Conservation (phyloP, 2,113 vertebrate genomes). For the Rhynchopsitta pachyrhyncha region DNA sequence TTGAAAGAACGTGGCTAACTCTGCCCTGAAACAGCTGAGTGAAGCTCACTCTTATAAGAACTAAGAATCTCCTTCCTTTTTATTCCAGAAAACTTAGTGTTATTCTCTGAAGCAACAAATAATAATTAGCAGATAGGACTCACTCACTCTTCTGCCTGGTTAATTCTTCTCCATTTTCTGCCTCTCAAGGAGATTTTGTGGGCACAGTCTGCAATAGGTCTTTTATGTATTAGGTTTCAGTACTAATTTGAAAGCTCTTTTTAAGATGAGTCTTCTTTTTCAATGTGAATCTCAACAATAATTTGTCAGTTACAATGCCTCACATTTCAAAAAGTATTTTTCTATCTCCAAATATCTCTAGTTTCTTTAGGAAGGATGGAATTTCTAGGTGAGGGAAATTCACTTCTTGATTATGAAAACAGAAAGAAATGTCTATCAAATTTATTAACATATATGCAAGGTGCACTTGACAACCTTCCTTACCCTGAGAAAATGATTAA, state of each 20-base stretch:
- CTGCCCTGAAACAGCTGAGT: not conserved
- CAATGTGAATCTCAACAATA: not conserved
- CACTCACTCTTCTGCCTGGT: not conserved
- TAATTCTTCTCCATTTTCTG: not conserved
- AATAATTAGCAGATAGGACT: not conserved
- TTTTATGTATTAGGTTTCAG: not conserved
- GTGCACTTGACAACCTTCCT: not conserved
- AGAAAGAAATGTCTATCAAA: constrained; percentile 3
- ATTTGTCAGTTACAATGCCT: not conserved
- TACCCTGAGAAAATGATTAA: not conserved
- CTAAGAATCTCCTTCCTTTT: not conserved
- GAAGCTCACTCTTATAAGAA: not conserved
- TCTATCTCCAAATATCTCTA: not conserved
- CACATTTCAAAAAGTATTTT: not conserved
- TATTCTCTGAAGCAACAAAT: not conserved
- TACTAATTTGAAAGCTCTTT: not conserved
- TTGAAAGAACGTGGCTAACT: not conserved
- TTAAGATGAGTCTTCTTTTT: not conserved
- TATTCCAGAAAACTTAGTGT: not conserved
- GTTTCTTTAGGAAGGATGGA: not conserved
- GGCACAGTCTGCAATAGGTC: not conserved
- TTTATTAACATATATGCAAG: constrained; percentile 12
- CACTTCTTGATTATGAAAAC: constrained; percentile 6
- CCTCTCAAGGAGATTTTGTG: not conserved
- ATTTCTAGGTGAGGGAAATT: not conserved